These are phyloP conservation scores for Andrena marginata DNA, from an alignment of 2,888 invertebrate species.

Conservation along the genomic window DNA sequence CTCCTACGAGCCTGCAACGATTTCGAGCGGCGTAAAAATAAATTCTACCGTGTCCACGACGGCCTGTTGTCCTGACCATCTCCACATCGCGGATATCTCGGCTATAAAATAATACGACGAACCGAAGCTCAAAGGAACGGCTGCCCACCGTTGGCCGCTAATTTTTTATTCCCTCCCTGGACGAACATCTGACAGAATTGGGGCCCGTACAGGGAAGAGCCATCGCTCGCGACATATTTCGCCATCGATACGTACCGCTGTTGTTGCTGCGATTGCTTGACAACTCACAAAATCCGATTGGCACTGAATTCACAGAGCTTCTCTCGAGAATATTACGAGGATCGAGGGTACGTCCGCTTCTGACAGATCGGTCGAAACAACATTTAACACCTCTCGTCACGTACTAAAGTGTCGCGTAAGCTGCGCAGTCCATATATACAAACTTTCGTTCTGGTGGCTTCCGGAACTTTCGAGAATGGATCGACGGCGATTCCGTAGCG, in stretches of 20 bases:
- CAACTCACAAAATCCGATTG: conserved; percentile 45
- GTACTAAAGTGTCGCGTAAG: conserved; percentile 85
- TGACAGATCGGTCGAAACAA: conserved; percentile 57
- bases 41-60: conserved; percentile 58
- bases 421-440: conserved; percentile 88
- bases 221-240: conserved; percentile 8
- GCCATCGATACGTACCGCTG: conserved; percentile 49
- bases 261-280: conserved; percentile 13
- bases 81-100: conserved; percentile 8
- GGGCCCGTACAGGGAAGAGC: background rate
- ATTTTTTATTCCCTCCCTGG: conserved; percentile 24
- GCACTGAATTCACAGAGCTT: conserved; percentile 58
- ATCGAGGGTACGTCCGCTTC: conserved; percentile 36
- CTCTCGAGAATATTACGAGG: background rate
- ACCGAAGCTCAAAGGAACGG: conserved; percentile 1
- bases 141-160: background rate
- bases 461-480: conserved; percentile 89
- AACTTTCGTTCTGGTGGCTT: conserved; percentile 87
- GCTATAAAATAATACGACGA: conserved; percentile 15
- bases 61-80: conserved; percentile 14
- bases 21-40: conserved; percentile 75
- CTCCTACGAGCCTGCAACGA: conserved; percentile 59
- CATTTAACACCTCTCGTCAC: conserved; percentile 74
- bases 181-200: conserved; percentile 45
- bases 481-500: conserved; percentile 77